These are phyloP conservation scores for Brachyhypopomus gauderio DNA, from an alignment of 2,113 vertebrate species.

Conservation along the genomic window DNA sequence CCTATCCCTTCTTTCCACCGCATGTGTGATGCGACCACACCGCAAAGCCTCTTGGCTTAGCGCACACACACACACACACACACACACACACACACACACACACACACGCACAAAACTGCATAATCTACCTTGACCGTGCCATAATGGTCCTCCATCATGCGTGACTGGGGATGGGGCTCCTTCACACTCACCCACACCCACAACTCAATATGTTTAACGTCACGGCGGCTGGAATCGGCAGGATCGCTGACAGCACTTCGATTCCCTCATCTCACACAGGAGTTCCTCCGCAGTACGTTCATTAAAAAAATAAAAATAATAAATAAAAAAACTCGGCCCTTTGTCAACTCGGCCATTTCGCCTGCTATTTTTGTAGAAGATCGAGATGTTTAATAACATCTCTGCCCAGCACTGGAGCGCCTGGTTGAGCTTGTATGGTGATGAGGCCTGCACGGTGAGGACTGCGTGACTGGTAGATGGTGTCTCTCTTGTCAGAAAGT, in stretches of 20 bases:
- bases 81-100: background rate
- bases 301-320: constrained; percentile 29
- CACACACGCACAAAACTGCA: background rate
- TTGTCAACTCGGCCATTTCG: constrained; percentile 8
- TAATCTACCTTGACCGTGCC: background rate
- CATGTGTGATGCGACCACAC: background rate
- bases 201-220: background rate
- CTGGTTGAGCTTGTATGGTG: constrained; percentile 44
- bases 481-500: background rate
- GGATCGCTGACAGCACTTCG: background rate
- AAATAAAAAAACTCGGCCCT: background rate
- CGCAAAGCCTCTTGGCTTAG: background rate
- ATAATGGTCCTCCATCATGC: background rate
- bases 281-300: constrained; percentile 7
- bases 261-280: background rate
- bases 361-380: constrained; percentile 38
- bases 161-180: background rate
- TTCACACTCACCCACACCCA: background rate
- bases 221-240: background rate
- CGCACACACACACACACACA: background rate
- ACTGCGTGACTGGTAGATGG: background rate
- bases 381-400: constrained; percentile 45
- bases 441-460: constrained; percentile 31
- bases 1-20: constrained; percentile 16
- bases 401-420: background rate